A percentile compares a stretch with the other conserved stretches of the same genome.
phyloP scores from a whole-genome alignment of 53 echinoderm and acorn worm genomes.

The Holothuria leucospilota region DNA sequence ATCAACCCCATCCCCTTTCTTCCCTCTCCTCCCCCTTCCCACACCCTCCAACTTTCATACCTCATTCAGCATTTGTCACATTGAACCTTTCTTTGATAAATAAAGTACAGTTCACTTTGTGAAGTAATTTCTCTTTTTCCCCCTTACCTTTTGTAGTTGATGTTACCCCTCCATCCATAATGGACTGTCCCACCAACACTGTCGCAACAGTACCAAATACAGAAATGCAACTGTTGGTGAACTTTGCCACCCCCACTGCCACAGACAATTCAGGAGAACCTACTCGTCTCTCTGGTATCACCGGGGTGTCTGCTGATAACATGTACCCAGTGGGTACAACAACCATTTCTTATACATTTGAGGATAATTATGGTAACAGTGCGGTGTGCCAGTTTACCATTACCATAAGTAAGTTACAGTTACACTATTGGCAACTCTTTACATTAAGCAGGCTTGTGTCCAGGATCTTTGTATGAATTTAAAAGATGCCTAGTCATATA shows the following conservation, averaged over 20 bases:
- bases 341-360: conserved; percentile 50
- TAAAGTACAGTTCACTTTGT: too few species aligned
- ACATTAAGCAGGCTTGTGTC: too few species aligned
- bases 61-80: too few species aligned
- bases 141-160: background rate
- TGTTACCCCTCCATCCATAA: conserved; percentile 38
- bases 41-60: too few species aligned
- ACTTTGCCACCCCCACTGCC: conserved; percentile 50
- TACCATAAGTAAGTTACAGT: conserved; percentile 4
- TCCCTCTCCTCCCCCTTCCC: too few species aligned
- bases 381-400: conserved; percentile 55
- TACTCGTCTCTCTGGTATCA: background rate
- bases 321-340: conserved; percentile 40
- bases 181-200: conserved; percentile 42
- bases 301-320: conserved; percentile 29
- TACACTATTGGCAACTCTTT: too few species aligned
- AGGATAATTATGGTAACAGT: conserved; percentile 48
- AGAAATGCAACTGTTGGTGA: background rate
- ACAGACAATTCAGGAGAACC: conserved; percentile 59
- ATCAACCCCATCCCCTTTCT: too few species aligned
- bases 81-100: too few species aligned
- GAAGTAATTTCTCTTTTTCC: background rate
- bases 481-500: too few species aligned
- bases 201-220: background rate
- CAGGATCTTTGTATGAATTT: too few species aligned